Conservation (phyloP, 2,797 vertebrate genomes). For the Oryzias dopingdopingensis region DNA sequence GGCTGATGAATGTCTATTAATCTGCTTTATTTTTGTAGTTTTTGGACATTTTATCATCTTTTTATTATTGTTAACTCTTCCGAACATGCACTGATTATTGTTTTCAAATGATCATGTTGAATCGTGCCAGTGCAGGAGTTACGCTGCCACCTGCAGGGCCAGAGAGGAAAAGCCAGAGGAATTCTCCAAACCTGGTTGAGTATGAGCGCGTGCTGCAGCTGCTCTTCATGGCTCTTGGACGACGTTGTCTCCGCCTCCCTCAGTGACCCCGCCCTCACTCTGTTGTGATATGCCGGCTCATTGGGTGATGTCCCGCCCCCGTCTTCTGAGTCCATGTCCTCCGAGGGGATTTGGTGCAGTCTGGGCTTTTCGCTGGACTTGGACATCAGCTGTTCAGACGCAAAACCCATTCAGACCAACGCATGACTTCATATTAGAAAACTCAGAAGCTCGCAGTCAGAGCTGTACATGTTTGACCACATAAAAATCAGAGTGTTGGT, state of each 20-base stretch:
- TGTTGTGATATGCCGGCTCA: constrained; percentile 64
- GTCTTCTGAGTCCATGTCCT: constrained; percentile 90
- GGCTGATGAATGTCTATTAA: too few relatives aligned
- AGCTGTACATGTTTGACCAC: too few relatives aligned
- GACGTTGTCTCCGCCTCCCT: constrained; percentile 65
- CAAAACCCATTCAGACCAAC: constrained; percentile 2
- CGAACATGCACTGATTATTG: constrained; percentile 7
- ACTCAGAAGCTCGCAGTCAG: too few relatives aligned
- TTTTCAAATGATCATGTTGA: constrained; percentile 13
- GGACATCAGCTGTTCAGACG: constrained; percentile 71
- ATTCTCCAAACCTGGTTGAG: constrained; percentile 72
- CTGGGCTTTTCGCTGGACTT: constrained; percentile 92
- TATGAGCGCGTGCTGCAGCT: constrained; percentile 79
- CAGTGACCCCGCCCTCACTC: constrained; percentile 62
- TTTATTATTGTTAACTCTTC: neutral
- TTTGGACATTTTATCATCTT: too few relatives aligned
- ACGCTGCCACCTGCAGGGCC: constrained; percentile 60
- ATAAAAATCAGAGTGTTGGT: too few relatives aligned
- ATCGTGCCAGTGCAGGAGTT: constrained; percentile 5
- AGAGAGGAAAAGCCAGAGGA: constrained; percentile 9
- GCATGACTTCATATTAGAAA: too few relatives aligned
- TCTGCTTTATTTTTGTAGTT: too few relatives aligned
- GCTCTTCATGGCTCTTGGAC: constrained; percentile 72
- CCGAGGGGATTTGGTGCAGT: constrained; percentile 90
- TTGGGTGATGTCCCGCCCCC: constrained; percentile 55